A percentile compares a stretch with the other conserved stretches of the same genome.
Evolutionary conservation across 2,113 vertebrate genomes (phyloP).

Genomic region (Silurus glanis): DNA sequence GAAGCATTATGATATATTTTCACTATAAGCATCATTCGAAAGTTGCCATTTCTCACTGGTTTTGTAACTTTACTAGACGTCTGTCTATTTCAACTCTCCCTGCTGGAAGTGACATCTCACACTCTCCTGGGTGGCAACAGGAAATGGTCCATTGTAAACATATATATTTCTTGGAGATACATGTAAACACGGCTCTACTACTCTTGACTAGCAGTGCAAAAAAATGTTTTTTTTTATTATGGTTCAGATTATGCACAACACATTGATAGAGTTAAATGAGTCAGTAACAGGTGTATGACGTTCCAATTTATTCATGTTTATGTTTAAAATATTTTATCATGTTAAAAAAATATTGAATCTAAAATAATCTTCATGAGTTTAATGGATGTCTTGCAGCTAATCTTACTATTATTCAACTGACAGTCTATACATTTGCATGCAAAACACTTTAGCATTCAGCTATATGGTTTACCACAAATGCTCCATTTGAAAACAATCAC

Average conservation of each 20-base stretch:
- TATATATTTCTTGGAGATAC: conserved; percentile 57
- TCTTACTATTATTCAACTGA: background rate
- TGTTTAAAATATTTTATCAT: background rate
- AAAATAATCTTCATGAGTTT: background rate
- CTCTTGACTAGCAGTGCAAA: background rate
- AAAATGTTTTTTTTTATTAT: background rate
- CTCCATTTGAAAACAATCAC: background rate
- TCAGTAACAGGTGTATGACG: background rate
- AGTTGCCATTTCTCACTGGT: background rate
- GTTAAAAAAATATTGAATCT: background rate
- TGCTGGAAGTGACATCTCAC: conserved; percentile 41
- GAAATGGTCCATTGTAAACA: conserved; percentile 66
- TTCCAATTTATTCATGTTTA: background rate
- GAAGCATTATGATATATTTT: background rate
- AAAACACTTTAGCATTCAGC: background rate
- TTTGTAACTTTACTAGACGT: background rate
- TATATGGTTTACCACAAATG: background rate
- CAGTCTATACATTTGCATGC: background rate
- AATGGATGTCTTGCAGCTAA: background rate
- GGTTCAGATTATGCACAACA: background rate
- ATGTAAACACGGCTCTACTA: background rate
- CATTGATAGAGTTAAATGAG: background rate
- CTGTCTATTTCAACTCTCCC: background rate
- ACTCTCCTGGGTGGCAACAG: conserved; percentile 59
- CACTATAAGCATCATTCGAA: background rate